Evolutionary conservation across 2,888 invertebrate species (phyloP), one percentile per base, ranked within the genome.

Genomic region (Zhengitettix transpicula): DNA sequence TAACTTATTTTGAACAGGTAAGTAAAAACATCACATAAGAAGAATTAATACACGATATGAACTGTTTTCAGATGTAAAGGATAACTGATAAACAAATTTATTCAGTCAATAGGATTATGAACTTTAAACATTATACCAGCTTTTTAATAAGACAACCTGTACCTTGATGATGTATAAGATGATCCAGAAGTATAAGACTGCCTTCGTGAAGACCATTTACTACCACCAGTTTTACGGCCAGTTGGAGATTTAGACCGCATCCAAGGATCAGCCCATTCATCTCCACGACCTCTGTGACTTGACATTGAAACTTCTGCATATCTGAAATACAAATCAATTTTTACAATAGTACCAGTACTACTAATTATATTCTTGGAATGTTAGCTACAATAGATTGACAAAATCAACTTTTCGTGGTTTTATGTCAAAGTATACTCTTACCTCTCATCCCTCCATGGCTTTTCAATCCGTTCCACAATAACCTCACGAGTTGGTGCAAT

Each of bases 231-330:
- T 64, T 83, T 81, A 51, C 81, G 69, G 62, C 75, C 78, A 1
- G 73, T 71, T 1, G 83, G 83, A 7, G 84, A 84, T 67, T 84
- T 85, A 5, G 82, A 80, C 42, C 85, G 75, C 85, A 91, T 91
- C 95, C 95, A 96, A 0, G 95, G 95, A 75, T 96, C 95, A 53
- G 87, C 88, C 94, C 95, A 96, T 68, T 94, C 94, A 71, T 95
- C 94, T 0, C 83, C 87, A 53, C 81, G 80, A 58, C 58, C 58
- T 52, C 60, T 58, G 52, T 61, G 61, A 54, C 44, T 56, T n/a
- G 58, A 52, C 3, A 58, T 42, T 15, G 61, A 56, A 41, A 57
- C 58, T 41, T 63, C 63, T 42, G 58, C 58, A 60, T 63, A 63
- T 40, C 62, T 62, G 56, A 52, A 40, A 55, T 58, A 16, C 10